Conservation (phyloP, 2,113 vertebrate genomes). For the Pseudopipra pipra region DNA sequence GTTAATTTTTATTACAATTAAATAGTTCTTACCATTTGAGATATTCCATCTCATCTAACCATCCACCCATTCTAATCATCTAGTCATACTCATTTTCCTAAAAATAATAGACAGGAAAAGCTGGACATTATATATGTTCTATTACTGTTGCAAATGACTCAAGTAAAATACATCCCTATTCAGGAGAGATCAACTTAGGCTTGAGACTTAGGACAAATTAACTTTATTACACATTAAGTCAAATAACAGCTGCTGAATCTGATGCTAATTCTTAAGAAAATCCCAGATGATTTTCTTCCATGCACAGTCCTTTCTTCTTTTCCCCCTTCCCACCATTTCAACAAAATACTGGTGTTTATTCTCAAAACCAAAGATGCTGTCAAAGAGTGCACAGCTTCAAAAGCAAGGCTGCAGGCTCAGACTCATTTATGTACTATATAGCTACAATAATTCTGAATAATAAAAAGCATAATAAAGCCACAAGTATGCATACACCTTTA, state of each 20-base stretch:
- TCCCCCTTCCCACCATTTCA: neutral
- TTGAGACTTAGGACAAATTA: neutral
- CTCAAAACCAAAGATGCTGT: neutral
- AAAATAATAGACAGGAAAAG: neutral
- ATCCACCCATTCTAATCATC: neutral
- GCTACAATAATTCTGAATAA: neutral
- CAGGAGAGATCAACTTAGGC: neutral
- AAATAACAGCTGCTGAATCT: neutral
- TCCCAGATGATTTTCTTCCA: neutral
- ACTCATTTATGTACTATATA: neutral
- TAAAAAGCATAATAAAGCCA: neutral
- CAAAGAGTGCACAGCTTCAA: neutral
- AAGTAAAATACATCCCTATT: neutral
- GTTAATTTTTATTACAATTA: neutral
- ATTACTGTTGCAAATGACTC: neutral
- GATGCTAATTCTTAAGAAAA: neutral
- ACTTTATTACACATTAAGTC: neutral
- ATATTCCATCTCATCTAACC: neutral
- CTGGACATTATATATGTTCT: neutral
- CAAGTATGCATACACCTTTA: neutral
- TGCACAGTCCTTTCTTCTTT: rapidly evolving
- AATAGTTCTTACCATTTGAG: neutral
- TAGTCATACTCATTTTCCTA: neutral
- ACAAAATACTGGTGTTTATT: neutral
- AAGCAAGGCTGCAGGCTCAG: neutral